Percentiles rank a stretch among this genome's conserved stretches.
These are phyloP conservation scores for Ochotona princeps DNA, from an alignment of 2,113 vertebrate genomes.

Conservation along the genomic window DNA sequence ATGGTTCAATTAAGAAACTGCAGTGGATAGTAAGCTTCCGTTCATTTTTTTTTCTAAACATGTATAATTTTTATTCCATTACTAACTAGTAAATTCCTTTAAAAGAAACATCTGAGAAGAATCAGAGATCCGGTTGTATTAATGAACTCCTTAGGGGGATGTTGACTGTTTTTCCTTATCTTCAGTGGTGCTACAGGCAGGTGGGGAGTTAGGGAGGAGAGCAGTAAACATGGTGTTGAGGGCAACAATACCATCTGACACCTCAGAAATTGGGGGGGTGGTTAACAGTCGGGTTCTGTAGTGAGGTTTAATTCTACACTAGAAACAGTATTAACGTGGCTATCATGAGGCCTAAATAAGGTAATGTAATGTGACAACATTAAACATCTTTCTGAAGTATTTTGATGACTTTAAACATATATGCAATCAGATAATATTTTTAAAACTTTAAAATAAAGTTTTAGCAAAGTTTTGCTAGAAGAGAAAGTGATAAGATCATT, in stretches of 20 bases:
- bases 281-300: neutral
- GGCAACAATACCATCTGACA: neutral
- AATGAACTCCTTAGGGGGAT: neutral
- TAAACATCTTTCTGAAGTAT: neutral
- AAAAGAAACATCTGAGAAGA: neutral
- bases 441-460: slow-evolving; percentile 16
- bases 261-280: neutral
- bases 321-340: neutral
- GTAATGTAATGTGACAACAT: neutral
- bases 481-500: neutral
- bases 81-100: neutral
- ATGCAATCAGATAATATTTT: slow-evolving; percentile 44
- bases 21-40: neutral
- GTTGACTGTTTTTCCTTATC: neutral
- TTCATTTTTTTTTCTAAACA: neutral
- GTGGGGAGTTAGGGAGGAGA: no score
- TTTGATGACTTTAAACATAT: slow-evolving; percentile 7
- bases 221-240: neutral
- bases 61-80: neutral
- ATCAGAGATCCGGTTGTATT: neutral
- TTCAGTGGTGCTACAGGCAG: neutral
- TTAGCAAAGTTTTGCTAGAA: slow-evolving; percentile 9
- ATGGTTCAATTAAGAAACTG: neutral
- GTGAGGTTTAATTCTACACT: neutral
- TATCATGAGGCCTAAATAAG: neutral